Conservation (phyloP, 30 jellyfish, hydroid and myxozoan genomes). For the Cassiopea xamachana region DNA sequence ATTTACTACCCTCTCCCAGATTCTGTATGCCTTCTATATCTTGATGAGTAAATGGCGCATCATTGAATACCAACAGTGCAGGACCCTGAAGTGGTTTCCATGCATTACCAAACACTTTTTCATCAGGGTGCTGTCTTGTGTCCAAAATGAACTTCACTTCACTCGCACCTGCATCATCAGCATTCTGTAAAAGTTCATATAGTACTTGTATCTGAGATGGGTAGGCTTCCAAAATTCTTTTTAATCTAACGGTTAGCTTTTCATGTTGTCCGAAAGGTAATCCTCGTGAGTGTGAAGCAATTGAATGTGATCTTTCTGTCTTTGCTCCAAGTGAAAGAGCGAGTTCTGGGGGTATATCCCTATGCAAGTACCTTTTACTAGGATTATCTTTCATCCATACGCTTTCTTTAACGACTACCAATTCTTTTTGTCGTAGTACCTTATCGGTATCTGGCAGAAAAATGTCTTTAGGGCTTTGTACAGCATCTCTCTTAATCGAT, state of each 20-base stretch:
- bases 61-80: slow-evolving; percentile 70
- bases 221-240: slow-evolving; percentile 77
- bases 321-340: slow-evolving; percentile 55
- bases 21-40: slow-evolving; percentile 78
- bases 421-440: neutral
- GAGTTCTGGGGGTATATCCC: slow-evolving; percentile 38
- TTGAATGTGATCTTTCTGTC: slow-evolving; percentile 53
- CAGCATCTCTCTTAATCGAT: slow-evolving; percentile 5
- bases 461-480: neutral
- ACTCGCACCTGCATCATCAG: slow-evolving; percentile 92
- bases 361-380: slow-evolving; percentile 23
- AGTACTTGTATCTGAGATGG: slow-evolving; percentile 57
- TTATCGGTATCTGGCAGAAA: slow-evolving; percentile 65
- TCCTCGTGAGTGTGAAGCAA: slow-evolving; percentile 14
- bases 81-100: slow-evolving; percentile 91
- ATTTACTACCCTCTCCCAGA: slow-evolving; percentile 79
- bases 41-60: slow-evolving; percentile 60
- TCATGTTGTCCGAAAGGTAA: slow-evolving; percentile 82
- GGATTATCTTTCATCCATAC: slow-evolving; percentile 55
- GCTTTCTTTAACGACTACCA: slow-evolving; percentile 43
- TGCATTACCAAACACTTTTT: slow-evolving; percentile 58
- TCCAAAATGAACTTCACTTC: slow-evolving; percentile 68
- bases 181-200: slow-evolving; percentile 83
- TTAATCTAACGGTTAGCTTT: slow-evolving; percentile 67
- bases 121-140: slow-evolving; percentile 45